A percentile compares a stretch with the other conserved stretches of the same genome.
Conservation (phyloP, 2,113 vertebrate species). For the Eonycteris spelaea region DNA sequence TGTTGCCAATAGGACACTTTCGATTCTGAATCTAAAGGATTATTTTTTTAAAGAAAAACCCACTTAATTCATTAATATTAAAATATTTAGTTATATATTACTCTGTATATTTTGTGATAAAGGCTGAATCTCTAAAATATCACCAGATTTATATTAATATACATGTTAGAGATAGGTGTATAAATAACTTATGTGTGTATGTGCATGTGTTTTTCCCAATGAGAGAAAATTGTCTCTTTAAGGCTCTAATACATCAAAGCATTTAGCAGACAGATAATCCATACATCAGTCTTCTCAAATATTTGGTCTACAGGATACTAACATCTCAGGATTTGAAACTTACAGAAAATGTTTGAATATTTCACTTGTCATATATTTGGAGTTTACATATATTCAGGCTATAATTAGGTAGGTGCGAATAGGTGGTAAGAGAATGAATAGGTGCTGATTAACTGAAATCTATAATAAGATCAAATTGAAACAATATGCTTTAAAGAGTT, state of each 20-base stretch:
- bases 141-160: constrained; percentile 10
- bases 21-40: constrained; percentile 31
- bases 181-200: not conserved
- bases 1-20: constrained; percentile 38
- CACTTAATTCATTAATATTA: not conserved
- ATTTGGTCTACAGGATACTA: not conserved
- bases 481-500: not conserved
- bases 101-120: not conserved
- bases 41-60: not conserved
- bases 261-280: not conserved
- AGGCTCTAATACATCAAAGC: not conserved
- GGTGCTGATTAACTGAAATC: not conserved
- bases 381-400: not conserved
- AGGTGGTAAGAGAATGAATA: not conserved
- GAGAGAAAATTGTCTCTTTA: not conserved
- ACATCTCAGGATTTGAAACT: not conserved
- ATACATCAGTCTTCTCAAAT: not conserved
- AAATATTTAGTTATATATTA: not conserved
- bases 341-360: not conserved
- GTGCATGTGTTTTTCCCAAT: not conserved
- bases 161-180: not conserved
- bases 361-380: not conserved
- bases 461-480: not conserved
- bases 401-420: not conserved
- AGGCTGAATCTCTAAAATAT: not conserved